A percentile compares a stretch with the other conserved stretches of the same genome.
These are phyloP conservation scores for Diarsia dahlii DNA, from an alignment of 2,888 invertebrate genomes.

Conservation along the genomic window DNA sequence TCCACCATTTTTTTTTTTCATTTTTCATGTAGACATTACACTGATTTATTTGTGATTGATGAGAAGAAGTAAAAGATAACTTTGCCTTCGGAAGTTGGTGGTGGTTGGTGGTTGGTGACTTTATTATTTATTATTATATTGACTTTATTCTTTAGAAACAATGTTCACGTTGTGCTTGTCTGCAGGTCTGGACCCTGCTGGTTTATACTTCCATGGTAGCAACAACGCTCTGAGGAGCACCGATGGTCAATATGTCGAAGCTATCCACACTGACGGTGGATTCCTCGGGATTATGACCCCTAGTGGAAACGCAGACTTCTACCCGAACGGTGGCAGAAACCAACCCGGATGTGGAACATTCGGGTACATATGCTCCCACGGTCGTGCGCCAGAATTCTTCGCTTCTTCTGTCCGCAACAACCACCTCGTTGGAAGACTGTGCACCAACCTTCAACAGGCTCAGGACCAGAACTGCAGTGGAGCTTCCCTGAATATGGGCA, in stretches of 20 bases:
- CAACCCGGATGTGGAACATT: constrained; percentile 78
- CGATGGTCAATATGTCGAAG: constrained; percentile 77
- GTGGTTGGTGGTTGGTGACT: too few relatives aligned
- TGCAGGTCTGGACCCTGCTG: constrained; percentile 80
- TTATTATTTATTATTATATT: too few relatives aligned
- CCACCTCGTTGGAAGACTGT: constrained; percentile 74
- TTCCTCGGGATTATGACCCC: constrained; percentile 73
- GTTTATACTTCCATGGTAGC: constrained; percentile 74
- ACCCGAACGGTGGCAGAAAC: constrained; percentile 79
- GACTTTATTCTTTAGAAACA: too few relatives aligned
- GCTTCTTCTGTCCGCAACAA: constrained; percentile 76
- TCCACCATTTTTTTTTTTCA: too few relatives aligned
- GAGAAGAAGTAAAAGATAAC: too few relatives aligned
- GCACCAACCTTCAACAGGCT: constrained; percentile 70
- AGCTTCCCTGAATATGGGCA: constrained; percentile 73
- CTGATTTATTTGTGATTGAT: too few relatives aligned
- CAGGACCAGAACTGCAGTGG: constrained; percentile 68
- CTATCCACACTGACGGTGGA: constrained; percentile 80
- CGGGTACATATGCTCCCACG: constrained; percentile 77
- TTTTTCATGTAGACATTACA: too few relatives aligned
- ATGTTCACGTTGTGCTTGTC: not conserved
- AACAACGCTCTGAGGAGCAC: constrained; percentile 68
- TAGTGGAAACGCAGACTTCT: constrained; percentile 76
- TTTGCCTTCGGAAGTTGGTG: too few relatives aligned
- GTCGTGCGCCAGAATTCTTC: constrained; percentile 74